Conservation (phyloP, 2,797 vertebrate species). For the Echiichthys vipera region DNA sequence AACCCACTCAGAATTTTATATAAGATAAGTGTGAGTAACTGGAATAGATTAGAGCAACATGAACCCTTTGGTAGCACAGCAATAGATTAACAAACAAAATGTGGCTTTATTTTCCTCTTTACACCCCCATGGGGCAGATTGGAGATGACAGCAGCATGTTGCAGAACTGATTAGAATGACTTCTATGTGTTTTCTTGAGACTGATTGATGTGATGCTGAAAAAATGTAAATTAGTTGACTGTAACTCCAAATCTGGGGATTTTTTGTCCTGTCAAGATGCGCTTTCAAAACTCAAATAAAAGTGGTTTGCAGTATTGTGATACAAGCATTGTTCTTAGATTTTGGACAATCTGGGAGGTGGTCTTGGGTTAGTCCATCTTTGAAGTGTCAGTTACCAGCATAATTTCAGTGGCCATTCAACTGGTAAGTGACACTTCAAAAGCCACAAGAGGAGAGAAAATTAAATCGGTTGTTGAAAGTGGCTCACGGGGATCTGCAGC, state of each 20-base stretch:
- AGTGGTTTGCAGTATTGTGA: not conserved
- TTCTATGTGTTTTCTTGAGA: conserved; percentile 32
- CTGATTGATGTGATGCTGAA: conserved; percentile 60
- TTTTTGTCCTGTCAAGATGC: no score
- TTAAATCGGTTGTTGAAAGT: conserved; percentile 18
- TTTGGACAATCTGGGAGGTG: conserved; percentile 13
- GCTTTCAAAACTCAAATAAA: conserved; percentile 16
- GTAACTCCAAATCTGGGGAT: conserved; percentile 30
- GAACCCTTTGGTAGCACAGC: conserved; percentile 16
- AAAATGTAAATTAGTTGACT: conserved; percentile 53
- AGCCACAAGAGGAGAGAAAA: conserved; percentile 33
- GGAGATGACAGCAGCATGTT: conserved; percentile 47
- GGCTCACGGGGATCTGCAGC: conserved; percentile 8
- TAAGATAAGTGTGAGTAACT: conserved; percentile 17
- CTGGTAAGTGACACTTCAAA: conserved; percentile 59
- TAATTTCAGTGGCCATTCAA: conserved; percentile 25
- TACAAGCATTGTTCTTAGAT: conserved; percentile 29
- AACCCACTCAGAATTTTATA: conserved; percentile 18
- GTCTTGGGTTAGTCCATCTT: conserved; percentile 18
- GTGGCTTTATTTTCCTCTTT: conserved; percentile 43
- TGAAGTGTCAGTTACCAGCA: conserved; percentile 53
- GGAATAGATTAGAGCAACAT: conserved; percentile 42
- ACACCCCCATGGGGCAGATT: conserved; percentile 64
- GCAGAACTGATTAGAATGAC: conserved; percentile 58
- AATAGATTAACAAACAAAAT: conserved; percentile 44